Conservation (phyloP, 2,888 invertebrate species). For the Abrostola triplasia region DNA sequence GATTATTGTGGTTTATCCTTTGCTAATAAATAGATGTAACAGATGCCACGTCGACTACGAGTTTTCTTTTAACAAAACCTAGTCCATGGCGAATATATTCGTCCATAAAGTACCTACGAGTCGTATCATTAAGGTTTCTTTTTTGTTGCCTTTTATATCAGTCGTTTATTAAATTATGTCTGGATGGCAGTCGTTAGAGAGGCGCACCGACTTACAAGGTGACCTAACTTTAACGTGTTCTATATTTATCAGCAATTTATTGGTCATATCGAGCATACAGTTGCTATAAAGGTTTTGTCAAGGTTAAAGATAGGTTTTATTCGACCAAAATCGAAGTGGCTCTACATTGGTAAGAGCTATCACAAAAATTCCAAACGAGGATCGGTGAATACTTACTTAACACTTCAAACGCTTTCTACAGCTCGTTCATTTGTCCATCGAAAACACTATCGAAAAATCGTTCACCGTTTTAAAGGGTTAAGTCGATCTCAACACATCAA, state of each 20-base stretch:
- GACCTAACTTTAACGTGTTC: constrained; percentile 32
- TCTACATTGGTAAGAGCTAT: neutral
- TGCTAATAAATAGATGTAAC: constrained; percentile 47
- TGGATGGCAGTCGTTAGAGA: constrained; percentile 38
- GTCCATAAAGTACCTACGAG: constrained; percentile 32
- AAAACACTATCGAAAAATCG: constrained; percentile 41
- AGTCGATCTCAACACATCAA: constrained; percentile 64
- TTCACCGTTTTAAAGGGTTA: constrained; percentile 54
- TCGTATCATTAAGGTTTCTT: constrained; percentile 34
- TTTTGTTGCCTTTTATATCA: constrained; percentile 43
- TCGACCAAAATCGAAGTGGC: constrained; percentile 5
- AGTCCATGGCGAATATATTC: constrained; percentile 40
- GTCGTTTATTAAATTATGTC: constrained; percentile 46
- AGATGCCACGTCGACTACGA: constrained; percentile 30
- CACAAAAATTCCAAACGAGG: neutral
- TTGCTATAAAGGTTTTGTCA: constrained; percentile 30
- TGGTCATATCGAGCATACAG: constrained; percentile 25
- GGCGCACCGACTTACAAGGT: constrained; percentile 42
- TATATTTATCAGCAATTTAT: constrained; percentile 42
- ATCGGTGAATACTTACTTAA: neutral
- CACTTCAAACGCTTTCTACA: constrained; percentile 10
- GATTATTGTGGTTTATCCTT: constrained; percentile 65
- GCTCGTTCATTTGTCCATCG: constrained; percentile 10
- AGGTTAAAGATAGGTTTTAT: constrained; percentile 32
- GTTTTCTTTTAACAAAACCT: constrained; percentile 23